Conservation (phyloP, 2,113 vertebrate species). For the Aphyosemion australe region DNA sequence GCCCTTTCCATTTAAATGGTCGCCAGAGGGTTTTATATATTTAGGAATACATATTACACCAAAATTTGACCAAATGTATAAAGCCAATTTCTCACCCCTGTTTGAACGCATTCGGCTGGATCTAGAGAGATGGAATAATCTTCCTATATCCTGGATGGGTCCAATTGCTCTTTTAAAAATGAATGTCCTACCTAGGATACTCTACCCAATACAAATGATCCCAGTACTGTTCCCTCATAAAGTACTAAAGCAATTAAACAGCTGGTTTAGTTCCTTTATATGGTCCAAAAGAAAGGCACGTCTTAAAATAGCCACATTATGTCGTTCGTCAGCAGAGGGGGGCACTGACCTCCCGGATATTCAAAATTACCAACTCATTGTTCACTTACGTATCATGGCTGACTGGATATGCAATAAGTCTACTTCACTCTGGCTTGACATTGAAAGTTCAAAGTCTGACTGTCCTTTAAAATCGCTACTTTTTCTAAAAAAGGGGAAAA, state of each 20-base stretch:
- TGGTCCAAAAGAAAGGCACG: not conserved
- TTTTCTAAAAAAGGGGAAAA: not conserved
- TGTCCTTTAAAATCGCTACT: not conserved
- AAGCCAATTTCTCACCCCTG: not conserved
- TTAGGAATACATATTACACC: not conserved
- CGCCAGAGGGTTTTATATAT: not conserved
- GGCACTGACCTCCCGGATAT: not conserved
- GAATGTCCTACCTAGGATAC: not conserved
- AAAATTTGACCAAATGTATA: not conserved
- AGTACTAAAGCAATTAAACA: not conserved
- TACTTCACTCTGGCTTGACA: not conserved
- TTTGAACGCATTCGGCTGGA: not conserved
- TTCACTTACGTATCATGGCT: not conserved
- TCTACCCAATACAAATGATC: conserved; percentile 1
- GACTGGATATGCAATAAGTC: not conserved
- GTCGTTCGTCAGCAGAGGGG: not conserved
- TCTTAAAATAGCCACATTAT: not conserved
- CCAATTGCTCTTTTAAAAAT: not conserved
- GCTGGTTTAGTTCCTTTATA: conserved; percentile 4
- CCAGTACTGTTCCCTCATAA: not conserved
- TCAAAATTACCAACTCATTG: not conserved
- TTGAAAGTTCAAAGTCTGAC: not conserved
- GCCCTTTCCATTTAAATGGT: not conserved
- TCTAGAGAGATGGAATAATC: not conserved
- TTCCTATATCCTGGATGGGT: not conserved